Evolutionary conservation across 2,888 invertebrate genomes (phyloP).

Genomic region (Thereva unica): DNA sequence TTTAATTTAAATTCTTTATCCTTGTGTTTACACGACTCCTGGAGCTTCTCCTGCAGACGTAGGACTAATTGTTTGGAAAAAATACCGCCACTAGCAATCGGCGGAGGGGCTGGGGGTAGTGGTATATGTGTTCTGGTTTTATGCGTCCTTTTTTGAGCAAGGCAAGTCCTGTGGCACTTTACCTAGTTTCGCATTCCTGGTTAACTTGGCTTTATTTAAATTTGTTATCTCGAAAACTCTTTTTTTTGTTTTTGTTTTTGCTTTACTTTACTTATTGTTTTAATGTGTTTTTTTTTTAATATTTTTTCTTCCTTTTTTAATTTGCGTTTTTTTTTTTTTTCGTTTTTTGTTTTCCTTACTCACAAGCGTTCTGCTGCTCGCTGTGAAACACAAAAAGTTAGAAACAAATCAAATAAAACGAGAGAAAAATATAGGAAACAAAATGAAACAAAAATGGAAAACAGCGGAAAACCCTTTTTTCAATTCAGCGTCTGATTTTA

Average conservation of each 20-base stretch:
- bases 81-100: not conserved
- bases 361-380: slow-evolving; percentile 10
- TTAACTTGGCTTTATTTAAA: too few relatives aligned
- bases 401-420: slow-evolving; percentile 18
- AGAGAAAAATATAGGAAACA: slow-evolving; percentile 3
- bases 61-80: slow-evolving; percentile 17
- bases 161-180: not conserved
- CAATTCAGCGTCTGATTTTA: slow-evolving; percentile 18
- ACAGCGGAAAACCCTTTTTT: too few relatives aligned
- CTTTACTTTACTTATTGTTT: slow-evolving; percentile 3
- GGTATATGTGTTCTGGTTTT: not conserved
- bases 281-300: not conserved
- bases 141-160: not conserved
- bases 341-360: not conserved
- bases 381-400: slow-evolving; percentile 11
- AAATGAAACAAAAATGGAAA: slow-evolving; percentile 16
- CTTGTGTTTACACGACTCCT: too few relatives aligned
- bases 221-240: too few relatives aligned
- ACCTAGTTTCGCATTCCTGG: too few relatives aligned
- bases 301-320: slow-evolving; percentile 2
- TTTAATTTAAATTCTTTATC: too few relatives aligned
- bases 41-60: too few relatives aligned
- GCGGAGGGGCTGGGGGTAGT: not conserved
- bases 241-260: not conserved
- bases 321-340: not conserved